Evolutionary conservation across 2,113 vertebrate species (phyloP), one percentile per base, ranked within the genome.

Genomic region (Myotis yumanensis): DNA sequence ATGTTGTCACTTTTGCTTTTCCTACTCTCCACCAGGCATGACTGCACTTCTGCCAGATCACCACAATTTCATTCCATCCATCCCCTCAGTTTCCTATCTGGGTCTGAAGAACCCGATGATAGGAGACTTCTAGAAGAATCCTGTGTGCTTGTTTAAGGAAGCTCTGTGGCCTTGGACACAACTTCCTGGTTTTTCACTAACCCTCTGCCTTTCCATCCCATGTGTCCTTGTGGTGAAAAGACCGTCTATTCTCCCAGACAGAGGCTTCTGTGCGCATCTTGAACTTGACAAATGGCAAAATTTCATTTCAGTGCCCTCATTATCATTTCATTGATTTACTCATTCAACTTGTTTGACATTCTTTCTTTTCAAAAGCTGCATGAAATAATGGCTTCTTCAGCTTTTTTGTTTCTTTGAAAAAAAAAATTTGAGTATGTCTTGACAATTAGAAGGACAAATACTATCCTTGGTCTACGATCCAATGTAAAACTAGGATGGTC

Each of bases 331-430:
- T 62, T 85, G 54, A 54, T 90, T 90, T 90, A 35, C 64, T 90
- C 40, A 32, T 82, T 84, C 43, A 64, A 32, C 68, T 54, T 94
- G 46, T 80, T 71, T 84, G 37, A 57, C 20, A 54, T 72, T 76
- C 46, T 81, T 14, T 14, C 28, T 86, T 79, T 94, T 81, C 66
- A 81, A 92, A 59, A 93, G 6, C 6, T 95, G 57, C 83, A 81
- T 95, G 77, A 87, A 76, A 72, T 52, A 54, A 87, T 77, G 43
- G 48, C 46, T 54, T 73, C 43, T 89, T 93, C 28, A 77, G 20
- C 54, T 82, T 72, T 93, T 84, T 15, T 79, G 28, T 92, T 80
- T 95, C 66, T 80, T 88, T 71, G 51, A 80, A 85, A 35, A 95
- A 95, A 83, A 76, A 40, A 20, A 37, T 81, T 89, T 22, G 15